Percentiles rank a stretch among this genome's conserved stretches.
phyloP scores from a whole-genome alignment of 2,888 invertebrate genomes.

The Dryococelus australis region DNA sequence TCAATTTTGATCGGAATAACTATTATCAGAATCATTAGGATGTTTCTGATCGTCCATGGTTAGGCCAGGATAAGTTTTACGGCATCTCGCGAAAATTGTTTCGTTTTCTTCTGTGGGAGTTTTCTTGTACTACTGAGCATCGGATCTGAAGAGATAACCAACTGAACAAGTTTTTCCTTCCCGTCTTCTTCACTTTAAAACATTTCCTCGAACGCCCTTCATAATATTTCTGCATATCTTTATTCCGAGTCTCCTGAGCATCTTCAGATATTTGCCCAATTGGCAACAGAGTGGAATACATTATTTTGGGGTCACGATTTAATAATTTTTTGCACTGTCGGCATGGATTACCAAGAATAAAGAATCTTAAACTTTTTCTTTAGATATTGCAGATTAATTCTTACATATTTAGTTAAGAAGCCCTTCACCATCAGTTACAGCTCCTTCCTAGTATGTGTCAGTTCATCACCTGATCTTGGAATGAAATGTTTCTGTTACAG shows the following conservation, averaged over 20 bases:
- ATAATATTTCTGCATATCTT: background rate
- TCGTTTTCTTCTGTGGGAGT: background rate
- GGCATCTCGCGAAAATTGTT: background rate
- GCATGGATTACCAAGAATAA: too few relatives aligned
- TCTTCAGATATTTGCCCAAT: constrained; percentile 12
- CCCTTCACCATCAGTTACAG: too few relatives aligned
- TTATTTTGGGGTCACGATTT: constrained; percentile 4
- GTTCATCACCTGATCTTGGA: too few relatives aligned
- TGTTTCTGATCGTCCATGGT: too few relatives aligned
- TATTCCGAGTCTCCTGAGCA: background rate
- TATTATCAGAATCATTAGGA: too few relatives aligned
- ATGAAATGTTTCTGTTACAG: too few relatives aligned
- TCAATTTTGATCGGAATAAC: too few relatives aligned
- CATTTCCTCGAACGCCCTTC: background rate
- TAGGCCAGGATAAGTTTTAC: background rate
- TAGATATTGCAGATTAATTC: too few relatives aligned
- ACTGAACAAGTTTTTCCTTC: background rate
- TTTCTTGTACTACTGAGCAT: background rate
- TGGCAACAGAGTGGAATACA: background rate
- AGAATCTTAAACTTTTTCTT: too few relatives aligned
- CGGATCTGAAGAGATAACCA: constrained; percentile 20
- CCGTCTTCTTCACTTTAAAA: background rate
- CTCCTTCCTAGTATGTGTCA: too few relatives aligned
- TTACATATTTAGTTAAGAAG: background rate
- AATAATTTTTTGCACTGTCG: constrained; percentile 20